Conservation (phyloP, 2,888 invertebrate genomes). For the Epicampocera succincta region DNA sequence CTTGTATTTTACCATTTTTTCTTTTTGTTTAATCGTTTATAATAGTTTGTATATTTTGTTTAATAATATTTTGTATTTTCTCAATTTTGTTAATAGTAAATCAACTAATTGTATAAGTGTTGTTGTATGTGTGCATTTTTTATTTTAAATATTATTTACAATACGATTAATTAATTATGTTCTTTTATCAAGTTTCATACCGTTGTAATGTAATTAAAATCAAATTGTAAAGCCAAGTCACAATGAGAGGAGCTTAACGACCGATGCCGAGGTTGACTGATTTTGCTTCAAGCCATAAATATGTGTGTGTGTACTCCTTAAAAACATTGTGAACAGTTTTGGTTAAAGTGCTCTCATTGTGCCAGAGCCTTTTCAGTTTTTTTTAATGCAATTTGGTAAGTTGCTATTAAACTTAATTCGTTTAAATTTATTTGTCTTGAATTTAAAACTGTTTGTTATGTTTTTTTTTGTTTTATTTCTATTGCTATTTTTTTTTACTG, state of each 20-base stretch:
- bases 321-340: neutral
- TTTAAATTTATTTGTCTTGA: conserved; percentile 65
- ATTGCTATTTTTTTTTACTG: conserved; percentile 60
- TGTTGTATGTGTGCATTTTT: conserved; percentile 69
- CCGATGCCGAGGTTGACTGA: neutral
- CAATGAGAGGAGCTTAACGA: conserved; percentile 24
- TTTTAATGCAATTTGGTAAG: conserved; percentile 34
- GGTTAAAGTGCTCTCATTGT: conserved; percentile 55
- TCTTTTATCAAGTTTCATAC: conserved; percentile 25
- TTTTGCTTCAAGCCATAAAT: neutral
- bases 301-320: no score
- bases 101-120: conserved; percentile 71
- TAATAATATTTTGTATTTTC: conserved; percentile 64
- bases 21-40: conserved; percentile 48
- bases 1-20: conserved; percentile 44
- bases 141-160: conserved; percentile 70
- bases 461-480: conserved; percentile 64
- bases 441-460: conserved; percentile 63
- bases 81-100: conserved; percentile 58
- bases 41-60: conserved; percentile 69
- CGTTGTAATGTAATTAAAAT: conserved; percentile 16
- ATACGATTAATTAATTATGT: conserved; percentile 51
- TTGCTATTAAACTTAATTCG: conserved; percentile 75
- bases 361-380: conserved; percentile 59
- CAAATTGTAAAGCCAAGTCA: conserved; percentile 23